Evolutionary conservation across 2,888 invertebrate genomes (phyloP).

Genomic region (Eristalinus sepulchralis): DNA sequence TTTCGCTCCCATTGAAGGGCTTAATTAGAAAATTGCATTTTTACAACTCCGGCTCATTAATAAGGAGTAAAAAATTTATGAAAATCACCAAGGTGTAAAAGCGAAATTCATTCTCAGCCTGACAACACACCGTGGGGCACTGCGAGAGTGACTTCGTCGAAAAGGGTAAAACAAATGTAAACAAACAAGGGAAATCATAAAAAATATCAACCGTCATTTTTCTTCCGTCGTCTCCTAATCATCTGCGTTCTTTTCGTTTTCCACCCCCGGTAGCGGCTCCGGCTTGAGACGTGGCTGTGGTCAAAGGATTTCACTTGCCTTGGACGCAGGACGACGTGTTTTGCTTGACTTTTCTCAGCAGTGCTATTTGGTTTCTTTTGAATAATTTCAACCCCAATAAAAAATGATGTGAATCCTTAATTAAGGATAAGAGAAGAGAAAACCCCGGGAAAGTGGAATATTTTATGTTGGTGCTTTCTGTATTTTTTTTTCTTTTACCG

Average conservation of each 20-base stretch:
- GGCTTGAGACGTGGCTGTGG: constrained; percentile 23
- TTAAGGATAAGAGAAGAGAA: constrained; percentile 75
- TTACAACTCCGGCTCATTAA: constrained; percentile 46
- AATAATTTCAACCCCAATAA: constrained; percentile 81
- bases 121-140: neutral
- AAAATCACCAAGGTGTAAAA: constrained; percentile 40
- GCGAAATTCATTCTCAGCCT: neutral
- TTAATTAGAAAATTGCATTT: constrained; percentile 65
- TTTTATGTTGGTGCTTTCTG: constrained; percentile 54
- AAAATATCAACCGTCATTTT: constrained; percentile 67
- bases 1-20: constrained; percentile 37
- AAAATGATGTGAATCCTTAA: constrained; percentile 81
- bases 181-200: constrained; percentile 64
- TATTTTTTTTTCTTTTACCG: constrained; percentile 52
- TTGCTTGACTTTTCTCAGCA: constrained; percentile 61
- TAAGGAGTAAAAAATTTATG: constrained; percentile 60
- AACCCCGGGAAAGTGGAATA: constrained; percentile 29
- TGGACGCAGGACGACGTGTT: neutral
- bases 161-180: constrained; percentile 55
- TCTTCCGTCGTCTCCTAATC: constrained; percentile 46
- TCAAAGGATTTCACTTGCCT: constrained; percentile 59
- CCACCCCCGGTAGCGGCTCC: neutral
- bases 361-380: constrained; percentile 76
- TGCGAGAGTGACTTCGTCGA: neutral
- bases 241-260: constrained; percentile 13